phyloP scores from a whole-genome alignment of 2,797 vertebrate genomes.

The Chaunax sp. region DNA sequence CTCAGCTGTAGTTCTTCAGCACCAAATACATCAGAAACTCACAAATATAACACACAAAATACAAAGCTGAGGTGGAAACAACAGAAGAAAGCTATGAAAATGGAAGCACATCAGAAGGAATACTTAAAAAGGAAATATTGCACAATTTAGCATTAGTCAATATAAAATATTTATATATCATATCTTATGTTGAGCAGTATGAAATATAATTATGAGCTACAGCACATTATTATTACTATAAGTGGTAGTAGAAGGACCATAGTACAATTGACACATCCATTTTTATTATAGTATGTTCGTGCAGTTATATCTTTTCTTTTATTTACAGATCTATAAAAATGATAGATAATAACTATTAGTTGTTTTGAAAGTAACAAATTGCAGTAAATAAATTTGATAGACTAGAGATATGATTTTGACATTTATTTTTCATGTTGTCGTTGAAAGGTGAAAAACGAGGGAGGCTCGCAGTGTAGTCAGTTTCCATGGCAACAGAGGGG shows the following conservation, averaged over 20 bases:
- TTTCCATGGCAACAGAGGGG: conserved; percentile 82
- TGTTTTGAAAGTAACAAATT: conserved; percentile 5
- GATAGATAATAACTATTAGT: background rate
- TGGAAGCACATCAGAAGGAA: background rate
- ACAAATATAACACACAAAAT: conserved; percentile 8
- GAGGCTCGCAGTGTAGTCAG: conserved; percentile 68
- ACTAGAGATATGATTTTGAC: conserved; percentile 2
- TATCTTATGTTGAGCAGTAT: background rate
- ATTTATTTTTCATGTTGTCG: conserved; percentile 30
- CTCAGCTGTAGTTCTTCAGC: background rate
- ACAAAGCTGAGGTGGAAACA: background rate
- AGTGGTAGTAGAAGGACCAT: background rate
- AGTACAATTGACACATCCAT: background rate
- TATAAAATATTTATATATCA: background rate
- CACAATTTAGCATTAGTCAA: background rate
- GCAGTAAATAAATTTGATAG: background rate
- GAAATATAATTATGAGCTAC: background rate
- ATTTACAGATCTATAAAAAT: conserved; percentile 2
- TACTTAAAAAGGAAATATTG: background rate
- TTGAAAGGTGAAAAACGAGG: conserved; percentile 44
- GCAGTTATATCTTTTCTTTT: background rate
- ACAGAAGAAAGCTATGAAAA: background rate
- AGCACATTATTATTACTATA: background rate
- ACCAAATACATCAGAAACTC: conserved; percentile 8
- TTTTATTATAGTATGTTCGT: background rate